Percentiles rank a stretch among this genome's conserved stretches.
Evolutionary conservation across 2,888 invertebrate species (phyloP).

Genomic region (Drosophila picticornis): DNA sequence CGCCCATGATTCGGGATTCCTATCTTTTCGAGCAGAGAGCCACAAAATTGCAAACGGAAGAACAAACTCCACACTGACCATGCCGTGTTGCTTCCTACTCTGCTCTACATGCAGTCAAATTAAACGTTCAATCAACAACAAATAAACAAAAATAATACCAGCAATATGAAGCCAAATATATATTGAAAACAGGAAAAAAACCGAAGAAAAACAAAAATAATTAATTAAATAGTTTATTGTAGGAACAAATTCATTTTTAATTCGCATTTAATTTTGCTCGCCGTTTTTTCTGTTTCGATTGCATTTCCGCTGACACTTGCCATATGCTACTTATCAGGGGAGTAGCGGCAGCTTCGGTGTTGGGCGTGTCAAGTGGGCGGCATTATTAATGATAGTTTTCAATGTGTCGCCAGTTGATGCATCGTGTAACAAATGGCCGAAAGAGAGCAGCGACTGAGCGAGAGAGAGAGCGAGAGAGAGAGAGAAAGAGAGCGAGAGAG

Average conservation of each 20-base stretch:
- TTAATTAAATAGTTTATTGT: conserved; percentile 1
- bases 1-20: conserved; percentile 65
- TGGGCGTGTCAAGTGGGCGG: conserved; percentile 36
- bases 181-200: conserved; percentile 4
- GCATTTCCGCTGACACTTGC: conserved; percentile 67
- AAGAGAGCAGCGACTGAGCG: background rate
- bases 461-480: background rate
- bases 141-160: background rate
- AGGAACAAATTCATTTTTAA: conserved; percentile 5
- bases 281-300: conserved; percentile 25
- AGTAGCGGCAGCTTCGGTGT: background rate
- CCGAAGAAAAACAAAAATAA: background rate
- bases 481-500: background rate
- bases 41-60: conserved; percentile 61
- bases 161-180: background rate
- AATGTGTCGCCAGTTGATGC: conserved; percentile 28
- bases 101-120: conserved; percentile 27
- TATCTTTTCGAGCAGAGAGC: conserved; percentile 4
- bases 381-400: conserved; percentile 56
- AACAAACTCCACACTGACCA: conserved; percentile 29
- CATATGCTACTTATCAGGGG: conserved; percentile 60
- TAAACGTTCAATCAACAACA: conserved; percentile 38
- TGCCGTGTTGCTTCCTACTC: conserved; percentile 19
- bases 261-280: conserved; percentile 21
- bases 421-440: conserved; percentile 33